Evolutionary conservation across 2,113 vertebrate genomes (phyloP), one percentile per base, ranked within the genome.

Genomic region (Nipponia nippon): DNA sequence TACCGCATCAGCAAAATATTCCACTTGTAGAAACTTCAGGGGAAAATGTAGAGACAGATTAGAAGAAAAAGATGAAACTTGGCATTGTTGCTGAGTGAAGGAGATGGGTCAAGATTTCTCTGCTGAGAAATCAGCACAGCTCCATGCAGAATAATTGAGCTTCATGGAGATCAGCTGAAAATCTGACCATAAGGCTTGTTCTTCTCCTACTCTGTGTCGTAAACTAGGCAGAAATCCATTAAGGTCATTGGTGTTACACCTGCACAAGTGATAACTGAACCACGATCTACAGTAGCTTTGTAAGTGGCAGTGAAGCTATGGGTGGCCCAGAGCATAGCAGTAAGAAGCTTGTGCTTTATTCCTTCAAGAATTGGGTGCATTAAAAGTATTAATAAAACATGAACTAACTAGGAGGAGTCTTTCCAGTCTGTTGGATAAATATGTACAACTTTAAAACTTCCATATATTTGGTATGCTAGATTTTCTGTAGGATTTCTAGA

Each of bases 211-310:
- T 44, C 20, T 23, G 18, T 42, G 46, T 16, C 73, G 56, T 38
- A 38, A 91, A 36, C 5, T 11, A 11, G 62, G 26, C 49, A 47
- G 49, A 77, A 91, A 38, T 23, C 40, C 42, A 22, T 15, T 52
- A 2, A 50, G 49, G 61, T 69, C 9, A 10, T 3, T 30, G 36
- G 22, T 32, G 30, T 26, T 69, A 11, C 12, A 79, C 40, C 44
- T 49, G 50, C 53, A 16, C 13, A 34, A 66, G 49, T 10, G 73
- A 16, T 27, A 56, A 55, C 27, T 27, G 30, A 91, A 14, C 11
- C 56, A 15, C 0, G 0, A 16, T 34, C 40, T 44, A 4, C 13
- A n/a, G 42, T 8, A 76, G 38, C 3, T 13, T 11, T 3, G 9
- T 25, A 58, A 66, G 26, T 22, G 53, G 16, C 50, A 21, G n/a